Evolutionary conservation across 1,140 invertebrate species (phyloP).

Genomic region (Amphibalanus amphitrite): DNA sequence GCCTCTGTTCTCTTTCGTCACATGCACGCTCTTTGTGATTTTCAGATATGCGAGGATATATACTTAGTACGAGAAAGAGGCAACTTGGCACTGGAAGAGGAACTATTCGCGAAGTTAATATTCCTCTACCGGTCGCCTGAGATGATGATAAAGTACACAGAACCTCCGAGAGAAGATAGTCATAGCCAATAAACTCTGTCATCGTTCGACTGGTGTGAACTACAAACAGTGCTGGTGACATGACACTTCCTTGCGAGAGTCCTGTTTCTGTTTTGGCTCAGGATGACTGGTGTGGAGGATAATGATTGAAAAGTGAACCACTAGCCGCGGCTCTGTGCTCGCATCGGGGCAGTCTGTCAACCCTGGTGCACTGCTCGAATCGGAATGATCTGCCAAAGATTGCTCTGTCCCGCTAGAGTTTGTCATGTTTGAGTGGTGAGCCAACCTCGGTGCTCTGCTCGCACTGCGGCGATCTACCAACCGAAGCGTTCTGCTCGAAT

Average conservation of each 20-base stretch:
- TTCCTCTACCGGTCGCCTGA: slow-evolving; percentile 97
- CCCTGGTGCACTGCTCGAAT: too few relatives aligned
- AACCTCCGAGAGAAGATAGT: slow-evolving; percentile 8
- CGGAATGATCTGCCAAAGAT: too few relatives aligned
- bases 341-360: too few relatives aligned
- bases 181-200: background rate
- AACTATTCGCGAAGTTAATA: slow-evolving; percentile 94
- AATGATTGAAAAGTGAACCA: too few relatives aligned
- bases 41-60: slow-evolving; percentile 79
- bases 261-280: too few relatives aligned
- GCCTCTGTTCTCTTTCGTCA: too few relatives aligned
- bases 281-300: background rate
- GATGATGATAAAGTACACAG: slow-evolving; percentile 89
- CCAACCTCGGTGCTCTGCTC: too few relatives aligned
- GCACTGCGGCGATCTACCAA: too few relatives aligned
- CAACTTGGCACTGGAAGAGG: slow-evolving; percentile 87
- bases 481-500: too few relatives aligned
- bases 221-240: background rate
- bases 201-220: background rate
- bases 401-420: too few relatives aligned
- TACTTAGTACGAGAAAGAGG: slow-evolving; percentile 91
- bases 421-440: too few relatives aligned
- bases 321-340: too few relatives aligned
- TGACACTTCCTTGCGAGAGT: background rate
- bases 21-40: slow-evolving; percentile 5